These are phyloP conservation scores for Salvelinus sp. DNA, from an alignment of 2,113 vertebrate genomes.

Conservation along the genomic window DNA sequence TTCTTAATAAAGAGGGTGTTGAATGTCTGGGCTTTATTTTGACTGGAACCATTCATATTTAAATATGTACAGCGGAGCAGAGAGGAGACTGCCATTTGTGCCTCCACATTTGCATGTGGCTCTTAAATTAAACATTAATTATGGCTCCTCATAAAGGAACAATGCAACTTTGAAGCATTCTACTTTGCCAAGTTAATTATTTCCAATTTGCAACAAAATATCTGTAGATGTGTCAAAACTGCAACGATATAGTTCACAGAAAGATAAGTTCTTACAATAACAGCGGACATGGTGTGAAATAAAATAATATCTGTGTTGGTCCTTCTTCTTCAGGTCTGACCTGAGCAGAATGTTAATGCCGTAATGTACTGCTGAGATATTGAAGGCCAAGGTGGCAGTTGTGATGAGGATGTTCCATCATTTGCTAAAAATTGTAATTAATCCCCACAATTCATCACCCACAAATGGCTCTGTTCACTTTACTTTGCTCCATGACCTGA, in stretches of 20 bases:
- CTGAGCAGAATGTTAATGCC: slow-evolving; percentile 16
- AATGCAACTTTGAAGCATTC: slow-evolving; percentile 54
- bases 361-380: no score
- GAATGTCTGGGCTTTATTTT: slow-evolving; percentile 58
- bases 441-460: background rate
- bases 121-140: slow-evolving; percentile 71
- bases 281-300: background rate
- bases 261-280: slow-evolving; percentile 20
- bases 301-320: background rate
- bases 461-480: background rate
- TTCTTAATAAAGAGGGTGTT: slow-evolving; percentile 48
- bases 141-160: slow-evolving; percentile 59
- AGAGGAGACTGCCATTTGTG: slow-evolving; percentile 59
- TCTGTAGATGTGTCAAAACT: slow-evolving; percentile 52
- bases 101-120: slow-evolving; percentile 59
- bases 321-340: slow-evolving; percentile 25
- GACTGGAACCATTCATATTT: slow-evolving; percentile 67
- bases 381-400: background rate
- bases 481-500: background rate
- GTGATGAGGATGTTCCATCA: background rate
- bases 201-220: slow-evolving; percentile 63
- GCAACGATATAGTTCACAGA: slow-evolving; percentile 15
- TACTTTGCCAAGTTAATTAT: slow-evolving; percentile 60
- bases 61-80: slow-evolving; percentile 50
- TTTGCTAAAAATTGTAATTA: no score